Percentiles rank a stretch among this genome's conserved stretches.
Evolutionary conservation across 2,113 vertebrate genomes (phyloP).

Genomic region (Cyphomyrus plagiostoma): DNA sequence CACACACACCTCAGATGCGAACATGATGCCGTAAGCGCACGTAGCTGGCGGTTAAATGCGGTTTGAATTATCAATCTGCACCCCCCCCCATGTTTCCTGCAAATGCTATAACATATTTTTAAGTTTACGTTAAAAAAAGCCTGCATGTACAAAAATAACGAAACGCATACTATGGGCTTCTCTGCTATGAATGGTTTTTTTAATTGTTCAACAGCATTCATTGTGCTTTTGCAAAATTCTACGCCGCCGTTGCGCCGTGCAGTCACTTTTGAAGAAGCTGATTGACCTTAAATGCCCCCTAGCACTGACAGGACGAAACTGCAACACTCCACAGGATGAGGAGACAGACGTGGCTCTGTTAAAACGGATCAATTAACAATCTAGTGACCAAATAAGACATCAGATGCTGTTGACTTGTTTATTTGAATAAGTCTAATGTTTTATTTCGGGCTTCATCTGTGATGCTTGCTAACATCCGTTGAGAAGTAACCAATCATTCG

Average conservation of each 20-base stretch:
- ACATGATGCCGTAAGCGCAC: background rate
- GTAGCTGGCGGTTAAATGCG: background rate
- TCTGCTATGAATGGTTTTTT: background rate
- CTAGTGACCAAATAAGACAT: background rate
- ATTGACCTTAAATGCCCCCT: background rate
- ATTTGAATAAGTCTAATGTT: background rate
- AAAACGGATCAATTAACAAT: background rate
- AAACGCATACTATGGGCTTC: background rate
- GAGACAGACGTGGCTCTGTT: background rate
- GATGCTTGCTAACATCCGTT: background rate
- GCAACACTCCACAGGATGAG: background rate
- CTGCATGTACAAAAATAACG: background rate
- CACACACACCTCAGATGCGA: slow-evolving; percentile 41
- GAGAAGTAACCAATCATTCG: background rate
- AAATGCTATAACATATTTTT: background rate
- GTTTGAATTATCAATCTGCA: background rate
- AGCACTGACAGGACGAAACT: background rate
- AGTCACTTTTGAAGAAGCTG: background rate
- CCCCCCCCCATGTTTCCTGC: background rate
- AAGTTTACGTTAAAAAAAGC: background rate
- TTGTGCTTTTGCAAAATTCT: background rate
- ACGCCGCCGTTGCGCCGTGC: background rate
- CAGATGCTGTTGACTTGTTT: background rate
- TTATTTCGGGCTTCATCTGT: background rate
- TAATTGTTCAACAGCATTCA: background rate